Conservation (phyloP, 2,113 vertebrate genomes). For the Ciconia boyciana region DNA sequence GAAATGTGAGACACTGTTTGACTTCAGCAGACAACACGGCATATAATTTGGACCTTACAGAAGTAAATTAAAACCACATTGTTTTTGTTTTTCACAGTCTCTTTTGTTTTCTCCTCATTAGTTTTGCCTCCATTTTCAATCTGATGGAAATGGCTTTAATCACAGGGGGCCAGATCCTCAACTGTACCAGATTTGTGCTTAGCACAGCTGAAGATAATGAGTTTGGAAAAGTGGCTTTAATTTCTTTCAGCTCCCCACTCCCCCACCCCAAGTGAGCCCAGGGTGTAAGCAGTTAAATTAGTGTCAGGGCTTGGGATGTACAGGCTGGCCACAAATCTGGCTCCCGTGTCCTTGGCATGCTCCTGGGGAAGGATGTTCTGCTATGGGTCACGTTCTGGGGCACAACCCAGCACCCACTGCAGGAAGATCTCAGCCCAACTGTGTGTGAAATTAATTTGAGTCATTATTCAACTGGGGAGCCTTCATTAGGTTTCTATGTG, state of each 20-base stretch:
- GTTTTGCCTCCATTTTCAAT: background rate
- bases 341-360: background rate
- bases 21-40: background rate
- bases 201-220: background rate
- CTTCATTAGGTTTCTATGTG: background rate
- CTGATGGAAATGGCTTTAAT: constrained; percentile 10
- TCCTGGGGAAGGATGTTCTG: background rate
- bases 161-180: background rate
- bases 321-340: background rate
- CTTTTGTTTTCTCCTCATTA: constrained; percentile 27
- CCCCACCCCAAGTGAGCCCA: background rate
- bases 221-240: background rate
- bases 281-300: background rate
- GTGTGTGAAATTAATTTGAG: background rate
- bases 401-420: background rate
- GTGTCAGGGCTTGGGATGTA: background rate
- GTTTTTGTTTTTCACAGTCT: background rate
- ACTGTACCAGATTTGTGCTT: background rate
- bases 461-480: background rate
- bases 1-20: background rate
- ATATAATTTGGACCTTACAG: background rate
- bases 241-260: background rate
- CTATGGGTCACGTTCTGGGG: too few species aligned
- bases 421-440: background rate
- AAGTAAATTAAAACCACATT: constrained; percentile 36